phyloP scores from a whole-genome alignment of 1,140 invertebrate genomes.

The Drosophila neocordata region DNA sequence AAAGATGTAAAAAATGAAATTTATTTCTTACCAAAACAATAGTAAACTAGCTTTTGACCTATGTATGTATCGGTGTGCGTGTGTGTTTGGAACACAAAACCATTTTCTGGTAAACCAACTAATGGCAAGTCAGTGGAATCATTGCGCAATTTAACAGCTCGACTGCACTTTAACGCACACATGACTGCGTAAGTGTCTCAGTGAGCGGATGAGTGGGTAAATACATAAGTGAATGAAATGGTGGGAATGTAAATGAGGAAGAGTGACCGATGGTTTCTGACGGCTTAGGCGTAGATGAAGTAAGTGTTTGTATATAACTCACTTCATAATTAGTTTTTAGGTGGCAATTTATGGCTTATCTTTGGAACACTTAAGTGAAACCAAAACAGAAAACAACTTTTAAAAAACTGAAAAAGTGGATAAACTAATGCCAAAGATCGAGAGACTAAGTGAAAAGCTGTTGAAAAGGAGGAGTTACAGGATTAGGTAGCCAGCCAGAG shows the following conservation, averaged over 20 bases:
- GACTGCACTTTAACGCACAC: conserved; percentile 21
- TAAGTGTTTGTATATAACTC: conserved; percentile 19
- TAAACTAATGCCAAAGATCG: conserved; percentile 41
- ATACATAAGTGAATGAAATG: neutral
- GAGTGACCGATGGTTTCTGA: neutral
- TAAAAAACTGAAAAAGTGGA: conserved; percentile 39
- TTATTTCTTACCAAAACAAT: no score
- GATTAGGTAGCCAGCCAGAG: neutral
- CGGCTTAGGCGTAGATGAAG: neutral
- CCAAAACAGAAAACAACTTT: conserved; percentile 20
- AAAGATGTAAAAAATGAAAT: no score
- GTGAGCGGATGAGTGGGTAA: neutral
- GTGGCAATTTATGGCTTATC: conserved; percentile 60
- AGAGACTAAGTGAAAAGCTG: neutral
- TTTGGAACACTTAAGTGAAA: conserved; percentile 54
- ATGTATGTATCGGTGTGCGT: neutral
- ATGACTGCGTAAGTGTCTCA: neutral
- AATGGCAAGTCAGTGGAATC: conserved; percentile 26
- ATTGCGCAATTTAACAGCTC: conserved; percentile 51
- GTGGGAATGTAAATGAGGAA: neutral
- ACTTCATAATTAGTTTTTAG: conserved; percentile 56
- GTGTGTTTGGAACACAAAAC: neutral
- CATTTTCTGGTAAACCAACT: conserved; percentile 34
- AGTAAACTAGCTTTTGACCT: no score
- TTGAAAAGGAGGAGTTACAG: neutral